Evolutionary conservation across 2,113 vertebrate species (phyloP).

Genomic region (Scytalopus superciliaris): DNA sequence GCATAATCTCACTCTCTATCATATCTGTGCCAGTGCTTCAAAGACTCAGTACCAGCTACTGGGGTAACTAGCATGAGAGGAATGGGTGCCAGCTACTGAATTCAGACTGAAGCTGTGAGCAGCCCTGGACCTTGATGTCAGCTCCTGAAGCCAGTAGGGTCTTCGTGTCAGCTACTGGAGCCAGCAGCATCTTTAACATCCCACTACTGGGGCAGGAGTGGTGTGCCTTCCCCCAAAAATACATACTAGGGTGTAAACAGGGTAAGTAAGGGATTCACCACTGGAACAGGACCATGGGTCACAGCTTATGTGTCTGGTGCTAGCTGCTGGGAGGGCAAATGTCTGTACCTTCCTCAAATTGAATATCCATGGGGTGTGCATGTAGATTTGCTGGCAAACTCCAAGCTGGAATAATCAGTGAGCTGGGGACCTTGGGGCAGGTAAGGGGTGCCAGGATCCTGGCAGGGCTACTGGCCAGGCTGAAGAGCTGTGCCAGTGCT

Average conservation of each 20-base stretch:
- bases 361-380: rapidly evolving
- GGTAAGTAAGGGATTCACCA: neutral
- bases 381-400: neutral
- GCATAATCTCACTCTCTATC: neutral
- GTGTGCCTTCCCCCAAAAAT: too few relatives aligned
- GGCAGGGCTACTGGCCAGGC: neutral
- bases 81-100: neutral
- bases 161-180: neutral
- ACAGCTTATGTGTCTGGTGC: rapidly evolving
- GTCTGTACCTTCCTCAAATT: neutral
- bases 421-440: neutral
- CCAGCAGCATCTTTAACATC: neutral
- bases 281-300: neutral
- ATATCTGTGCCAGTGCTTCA: neutral
- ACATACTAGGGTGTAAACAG: neutral
- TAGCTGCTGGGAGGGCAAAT: rapidly evolving
- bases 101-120: neutral
- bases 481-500: rapidly evolving
- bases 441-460: neutral
- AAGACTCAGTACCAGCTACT: neutral
- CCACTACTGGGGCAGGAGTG: neutral
- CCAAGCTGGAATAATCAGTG: rapidly evolving
- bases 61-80: rapidly evolving
- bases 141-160: neutral
- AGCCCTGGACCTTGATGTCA: too few relatives aligned